Conservation (phyloP, 2,113 vertebrate species). For the Vidua chalybeata region DNA sequence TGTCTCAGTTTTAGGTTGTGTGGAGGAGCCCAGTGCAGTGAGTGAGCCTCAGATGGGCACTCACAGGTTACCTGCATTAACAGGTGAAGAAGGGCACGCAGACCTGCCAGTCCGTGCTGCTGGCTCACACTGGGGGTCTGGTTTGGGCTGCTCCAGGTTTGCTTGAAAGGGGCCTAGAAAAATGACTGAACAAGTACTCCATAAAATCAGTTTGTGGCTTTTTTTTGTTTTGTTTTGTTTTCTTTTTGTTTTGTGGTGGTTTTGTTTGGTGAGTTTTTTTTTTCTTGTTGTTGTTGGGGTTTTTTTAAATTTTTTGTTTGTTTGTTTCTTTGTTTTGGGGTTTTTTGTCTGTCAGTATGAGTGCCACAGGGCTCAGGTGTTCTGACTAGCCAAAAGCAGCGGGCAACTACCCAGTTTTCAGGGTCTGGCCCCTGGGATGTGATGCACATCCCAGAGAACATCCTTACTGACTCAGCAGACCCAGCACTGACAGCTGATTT, state of each 20-base stretch:
- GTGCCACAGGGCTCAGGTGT: background rate
- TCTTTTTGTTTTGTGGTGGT: background rate
- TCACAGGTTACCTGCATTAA: background rate
- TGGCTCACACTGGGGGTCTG: background rate
- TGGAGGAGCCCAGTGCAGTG: background rate
- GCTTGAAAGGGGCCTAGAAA: background rate
- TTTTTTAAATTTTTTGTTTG: background rate
- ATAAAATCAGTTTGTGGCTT: background rate
- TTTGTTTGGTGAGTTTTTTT: background rate
- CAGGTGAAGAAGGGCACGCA: accelerated
- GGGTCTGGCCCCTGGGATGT: background rate
- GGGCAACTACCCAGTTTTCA: background rate
- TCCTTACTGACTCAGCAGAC: background rate
- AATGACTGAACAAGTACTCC: background rate
- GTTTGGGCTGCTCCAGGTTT: background rate
- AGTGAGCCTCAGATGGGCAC: background rate
- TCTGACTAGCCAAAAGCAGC: background rate
- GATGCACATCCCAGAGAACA: background rate
- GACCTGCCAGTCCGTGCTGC: background rate
- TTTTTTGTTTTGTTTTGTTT: background rate
- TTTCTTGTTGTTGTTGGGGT: background rate
- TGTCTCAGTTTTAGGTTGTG: background rate
- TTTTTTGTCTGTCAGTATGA: background rate
- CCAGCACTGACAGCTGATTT: background rate
- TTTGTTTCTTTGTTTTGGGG: background rate